Evolutionary conservation across 2,888 invertebrate species (phyloP).

Genomic region (Biston betularia): DNA sequence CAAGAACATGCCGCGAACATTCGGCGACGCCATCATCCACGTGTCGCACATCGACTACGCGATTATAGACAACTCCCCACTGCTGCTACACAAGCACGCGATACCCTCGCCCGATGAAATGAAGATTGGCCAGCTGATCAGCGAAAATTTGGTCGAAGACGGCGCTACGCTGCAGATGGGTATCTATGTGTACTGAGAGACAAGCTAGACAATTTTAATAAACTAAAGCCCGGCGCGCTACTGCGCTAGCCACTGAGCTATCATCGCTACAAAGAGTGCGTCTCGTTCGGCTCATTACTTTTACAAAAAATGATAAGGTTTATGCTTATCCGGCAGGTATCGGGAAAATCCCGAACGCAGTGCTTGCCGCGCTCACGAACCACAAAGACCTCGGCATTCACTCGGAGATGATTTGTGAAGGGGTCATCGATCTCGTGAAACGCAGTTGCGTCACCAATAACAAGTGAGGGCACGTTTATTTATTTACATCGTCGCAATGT

Average conservation of each 20-base stretch:
- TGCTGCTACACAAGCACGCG: slow-evolving; percentile 91
- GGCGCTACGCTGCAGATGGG: slow-evolving; percentile 98
- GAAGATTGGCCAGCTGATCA: slow-evolving; percentile 95
- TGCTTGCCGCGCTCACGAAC: slow-evolving; percentile 90
- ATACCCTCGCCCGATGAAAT: slow-evolving; percentile 89
- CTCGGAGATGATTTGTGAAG: slow-evolving; percentile 98
- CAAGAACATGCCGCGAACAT: slow-evolving; percentile 96
- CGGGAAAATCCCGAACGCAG: slow-evolving; percentile 98
- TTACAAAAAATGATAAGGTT: too few species aligned
- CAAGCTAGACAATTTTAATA: too few species aligned
- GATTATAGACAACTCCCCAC: slow-evolving; percentile 87
- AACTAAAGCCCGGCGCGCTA: too few species aligned
- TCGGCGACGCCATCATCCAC: slow-evolving; percentile 97
- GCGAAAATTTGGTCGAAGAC: slow-evolving; percentile 95
- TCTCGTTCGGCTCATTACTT: too few species aligned
- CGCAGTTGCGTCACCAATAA: slow-evolving; percentile 96
- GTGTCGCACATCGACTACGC: slow-evolving; percentile 96
- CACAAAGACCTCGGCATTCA: slow-evolving; percentile 98
- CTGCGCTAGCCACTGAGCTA: too few species aligned
- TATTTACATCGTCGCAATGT: too few species aligned
- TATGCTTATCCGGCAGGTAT: slow-evolving; percentile 88
- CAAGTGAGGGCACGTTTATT: slow-evolving; percentile 61
- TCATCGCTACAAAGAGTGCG: too few species aligned
- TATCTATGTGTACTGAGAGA: slow-evolving; percentile 57
- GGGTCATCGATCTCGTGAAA: slow-evolving; percentile 95